Percentiles rank a stretch among this genome's conserved stretches.
phyloP scores from a whole-genome alignment of 2,797 vertebrate genomes.

The Catamblyrhynchus diadema region DNA sequence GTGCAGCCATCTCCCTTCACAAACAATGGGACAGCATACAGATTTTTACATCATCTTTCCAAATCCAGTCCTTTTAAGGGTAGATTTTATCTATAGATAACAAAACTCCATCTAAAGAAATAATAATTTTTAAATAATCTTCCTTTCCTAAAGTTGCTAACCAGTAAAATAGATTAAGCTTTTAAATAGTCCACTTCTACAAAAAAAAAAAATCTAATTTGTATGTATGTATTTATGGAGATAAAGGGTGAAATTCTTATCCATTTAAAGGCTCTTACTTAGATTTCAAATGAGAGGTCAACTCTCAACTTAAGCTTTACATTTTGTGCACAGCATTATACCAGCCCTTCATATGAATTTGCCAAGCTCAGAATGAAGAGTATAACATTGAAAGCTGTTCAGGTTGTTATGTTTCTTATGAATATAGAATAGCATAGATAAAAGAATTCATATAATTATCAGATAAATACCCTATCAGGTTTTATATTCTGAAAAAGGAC shows the following conservation, averaged over 20 bases:
- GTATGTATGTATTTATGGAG: not conserved
- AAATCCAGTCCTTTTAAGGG: not conserved
- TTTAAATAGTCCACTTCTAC: not conserved
- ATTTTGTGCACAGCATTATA: not conserved
- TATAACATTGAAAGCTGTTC: not conserved
- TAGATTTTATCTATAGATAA: not conserved
- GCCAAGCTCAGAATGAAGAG: not conserved
- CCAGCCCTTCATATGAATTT: not conserved
- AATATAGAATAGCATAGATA: not conserved
- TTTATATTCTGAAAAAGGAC: not conserved
- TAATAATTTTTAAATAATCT: not conserved
- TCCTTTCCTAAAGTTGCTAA: not conserved
- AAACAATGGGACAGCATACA: not conserved
- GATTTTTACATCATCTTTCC: not conserved
- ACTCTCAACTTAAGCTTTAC: not conserved
- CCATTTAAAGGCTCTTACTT: not conserved
- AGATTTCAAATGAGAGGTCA: not conserved
- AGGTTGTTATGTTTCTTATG: rapidly evolving
- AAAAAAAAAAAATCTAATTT: not conserved
- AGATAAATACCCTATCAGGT: not conserved
- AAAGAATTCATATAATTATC: not conserved
- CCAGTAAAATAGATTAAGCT: not conserved
- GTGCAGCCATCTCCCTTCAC: not conserved
- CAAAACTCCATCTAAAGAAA: not conserved
- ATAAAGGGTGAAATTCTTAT: not conserved